Base-by-base conservation (phyloP, 2,888 invertebrate species). In the Melipona beecheii region DNA sequence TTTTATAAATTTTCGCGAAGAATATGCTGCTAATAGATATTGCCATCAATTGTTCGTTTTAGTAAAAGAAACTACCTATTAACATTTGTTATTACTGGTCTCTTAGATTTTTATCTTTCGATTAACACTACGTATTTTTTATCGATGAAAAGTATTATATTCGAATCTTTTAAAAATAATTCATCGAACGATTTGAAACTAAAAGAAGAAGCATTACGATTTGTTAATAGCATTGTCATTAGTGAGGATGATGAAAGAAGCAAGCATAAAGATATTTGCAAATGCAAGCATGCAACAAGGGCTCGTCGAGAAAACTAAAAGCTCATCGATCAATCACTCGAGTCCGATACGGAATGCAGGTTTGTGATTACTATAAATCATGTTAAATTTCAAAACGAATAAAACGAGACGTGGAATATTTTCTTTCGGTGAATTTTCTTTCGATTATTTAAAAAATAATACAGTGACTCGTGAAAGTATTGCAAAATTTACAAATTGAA, bases 251-350 rank as follows among this genome's bases (percentile, higher is more conserved):
- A 50, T 60, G 2, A 70, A 84, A 89, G 49, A 89, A 85, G 84
- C 91, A 84, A 79, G 78, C 81, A 80, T 84, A 78, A 83, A 62
- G 86, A 89, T 84, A 56, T 75, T 36, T 56, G 52, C 76, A 81
- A 66, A 82, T 50, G 79, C 56, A 76, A 74, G 19, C 88, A 89
- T 87, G 89, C 84, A 24, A 62, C 72, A 56, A n/a, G 81, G 78
- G 73, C 76, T 60, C 58, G 64, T 60, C 58, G 66, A 79, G 36
- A 75, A 80, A 52, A 65, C 62, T 50, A 77, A 69, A 43, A 64
- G n/a, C 52, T 27, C 62, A 69, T 65, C 68, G 80, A 70, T 66
- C 62, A 24, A 69, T 74, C 74, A 50, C 69, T 62, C 15, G 43
- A 77, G 76, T 82, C 66, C 75, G 83, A 78, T 75, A 73, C 76